Conservation (phyloP, 2,888 invertebrate genomes). For the Aproaerema taeniolella region DNA sequence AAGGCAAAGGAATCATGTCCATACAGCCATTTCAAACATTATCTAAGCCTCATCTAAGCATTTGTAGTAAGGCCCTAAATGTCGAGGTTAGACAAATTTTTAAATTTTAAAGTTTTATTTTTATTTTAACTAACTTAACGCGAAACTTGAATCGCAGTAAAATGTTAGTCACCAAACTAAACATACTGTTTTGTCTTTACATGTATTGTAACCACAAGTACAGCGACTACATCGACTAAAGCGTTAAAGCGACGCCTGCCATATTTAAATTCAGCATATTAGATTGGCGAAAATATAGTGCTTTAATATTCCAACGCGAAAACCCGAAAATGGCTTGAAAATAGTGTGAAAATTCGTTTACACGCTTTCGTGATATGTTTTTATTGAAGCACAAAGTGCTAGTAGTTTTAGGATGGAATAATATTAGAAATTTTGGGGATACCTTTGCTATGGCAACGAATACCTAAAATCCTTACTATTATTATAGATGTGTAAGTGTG, state of each 20-base stretch:
- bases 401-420: too few species aligned
- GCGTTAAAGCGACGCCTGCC: conserved; percentile 46
- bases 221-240: too few species aligned
- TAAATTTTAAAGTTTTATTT: too few species aligned
- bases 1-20: too few species aligned
- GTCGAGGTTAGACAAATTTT: too few species aligned
- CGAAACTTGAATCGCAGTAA: too few species aligned
- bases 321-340: conserved; percentile 17
- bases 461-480: background rate
- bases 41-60: too few species aligned
- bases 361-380: background rate
- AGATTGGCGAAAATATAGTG: conserved; percentile 52
- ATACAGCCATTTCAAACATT: too few species aligned
- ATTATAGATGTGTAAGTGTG: background rate
- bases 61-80: too few species aligned
- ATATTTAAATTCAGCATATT: conserved; percentile 66
- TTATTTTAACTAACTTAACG: too few species aligned
- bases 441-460: background rate
- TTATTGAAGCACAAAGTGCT: background rate
- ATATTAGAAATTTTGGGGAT: background rate
- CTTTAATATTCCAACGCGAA: conserved; percentile 33
- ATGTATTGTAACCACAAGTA: conserved; percentile 25
- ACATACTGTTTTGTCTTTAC: too few species aligned
- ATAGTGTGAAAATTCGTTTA: conserved; percentile 5
- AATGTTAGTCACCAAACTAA: too few species aligned